These are phyloP conservation scores for Blastomussa wellsi DNA, from an alignment of 92 coral and sea anemone genomes.

Conservation along the genomic window DNA sequence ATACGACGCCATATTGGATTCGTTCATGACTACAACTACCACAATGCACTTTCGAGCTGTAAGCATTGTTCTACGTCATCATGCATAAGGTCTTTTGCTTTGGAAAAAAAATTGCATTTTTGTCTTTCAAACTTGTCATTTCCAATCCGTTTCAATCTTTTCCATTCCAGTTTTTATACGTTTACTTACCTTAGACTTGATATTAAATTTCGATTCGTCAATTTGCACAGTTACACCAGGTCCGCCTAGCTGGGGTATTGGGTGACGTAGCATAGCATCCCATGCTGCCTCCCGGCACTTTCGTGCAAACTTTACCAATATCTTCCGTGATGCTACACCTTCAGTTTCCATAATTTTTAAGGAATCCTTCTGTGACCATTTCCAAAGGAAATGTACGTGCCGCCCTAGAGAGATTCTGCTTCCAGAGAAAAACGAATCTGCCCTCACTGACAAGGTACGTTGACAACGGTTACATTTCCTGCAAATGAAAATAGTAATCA, in stretches of 20 bases:
- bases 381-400: background rate
- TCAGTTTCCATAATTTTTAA: background rate
- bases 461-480: constrained; percentile 14
- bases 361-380: background rate
- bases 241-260: background rate
- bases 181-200: background rate
- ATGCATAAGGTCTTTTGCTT: too few relatives aligned
- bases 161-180: too few relatives aligned
- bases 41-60: too few relatives aligned
- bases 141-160: too few relatives aligned
- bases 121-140: too few relatives aligned
- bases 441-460: constrained; percentile 3
- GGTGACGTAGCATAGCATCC: background rate
- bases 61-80: too few relatives aligned
- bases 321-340: background rate
- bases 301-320: background rate
- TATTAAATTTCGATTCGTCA: background rate
- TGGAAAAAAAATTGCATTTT: too few relatives aligned
- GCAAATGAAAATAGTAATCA: too few relatives aligned
- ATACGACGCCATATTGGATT: too few relatives aligned
- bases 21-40: too few relatives aligned
- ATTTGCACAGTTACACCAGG: background rate
- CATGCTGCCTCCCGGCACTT: constrained; percentile 9
- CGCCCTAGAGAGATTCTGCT: background rate
- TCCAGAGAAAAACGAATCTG: constrained; percentile 8